phyloP scores from a whole-genome alignment of 2,888 invertebrate genomes.

The Adela reaumurella region DNA sequence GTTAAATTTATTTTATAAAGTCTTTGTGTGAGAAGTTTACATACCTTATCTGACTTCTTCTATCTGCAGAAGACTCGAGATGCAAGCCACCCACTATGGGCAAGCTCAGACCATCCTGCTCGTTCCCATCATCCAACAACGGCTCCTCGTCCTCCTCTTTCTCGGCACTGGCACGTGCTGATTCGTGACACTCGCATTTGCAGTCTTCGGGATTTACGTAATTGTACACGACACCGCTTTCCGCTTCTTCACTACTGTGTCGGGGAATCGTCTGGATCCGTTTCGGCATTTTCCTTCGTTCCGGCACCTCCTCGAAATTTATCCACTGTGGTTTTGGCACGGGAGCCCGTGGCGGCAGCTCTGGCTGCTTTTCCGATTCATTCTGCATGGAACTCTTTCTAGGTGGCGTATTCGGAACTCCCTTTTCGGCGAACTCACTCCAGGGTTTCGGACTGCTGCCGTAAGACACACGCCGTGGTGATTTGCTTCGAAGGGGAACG shows the following conservation, averaged over 20 bases:
- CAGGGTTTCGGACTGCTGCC: constrained; percentile 46
- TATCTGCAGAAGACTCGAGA: constrained; percentile 21
- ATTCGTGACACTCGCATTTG: constrained; percentile 82
- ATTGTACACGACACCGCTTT: constrained; percentile 56
- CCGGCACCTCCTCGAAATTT: constrained; percentile 83
- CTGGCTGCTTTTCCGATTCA: constrained; percentile 26
- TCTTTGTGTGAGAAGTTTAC: no score
- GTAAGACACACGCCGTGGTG: constrained; percentile 45
- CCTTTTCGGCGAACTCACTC: constrained; percentile 64
- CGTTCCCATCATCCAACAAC: constrained; percentile 19
- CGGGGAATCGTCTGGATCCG: constrained; percentile 76
- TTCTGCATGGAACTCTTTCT: constrained; percentile 16
- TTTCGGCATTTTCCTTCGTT: constrained; percentile 75
- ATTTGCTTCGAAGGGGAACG: constrained; percentile 33
- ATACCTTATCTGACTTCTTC: constrained; percentile 32
- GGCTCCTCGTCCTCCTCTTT: constrained; percentile 26
- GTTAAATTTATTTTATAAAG: no score
- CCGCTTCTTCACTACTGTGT: constrained; percentile 23
- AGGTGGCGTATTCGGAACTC: constrained; percentile 40
- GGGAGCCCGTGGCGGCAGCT: constrained; percentile 30
- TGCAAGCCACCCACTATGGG: constrained; percentile 36
- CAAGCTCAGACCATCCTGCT: constrained; percentile 46
- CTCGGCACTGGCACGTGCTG: constrained; percentile 18
- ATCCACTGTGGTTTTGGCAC: constrained; percentile 65
- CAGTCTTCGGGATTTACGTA: constrained; percentile 87